phyloP scores from a whole-genome alignment of 2,113 vertebrate species.

The Sinocyclocheilus anshuiensis region DNA sequence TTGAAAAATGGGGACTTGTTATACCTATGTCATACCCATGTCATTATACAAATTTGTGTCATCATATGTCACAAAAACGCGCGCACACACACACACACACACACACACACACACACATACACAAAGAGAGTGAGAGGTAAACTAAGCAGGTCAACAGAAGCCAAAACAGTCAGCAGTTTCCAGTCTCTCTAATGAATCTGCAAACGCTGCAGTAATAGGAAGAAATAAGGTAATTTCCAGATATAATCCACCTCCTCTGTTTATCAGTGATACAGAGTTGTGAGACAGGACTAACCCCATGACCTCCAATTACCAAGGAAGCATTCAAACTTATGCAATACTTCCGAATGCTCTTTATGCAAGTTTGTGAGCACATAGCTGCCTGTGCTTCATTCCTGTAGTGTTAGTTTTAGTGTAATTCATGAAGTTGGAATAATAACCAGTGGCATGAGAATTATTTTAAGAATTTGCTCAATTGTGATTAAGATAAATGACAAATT shows the following conservation, averaged over 20 bases:
- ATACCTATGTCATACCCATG: too few relatives aligned
- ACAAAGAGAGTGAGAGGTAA: not conserved
- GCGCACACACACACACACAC: conserved; percentile 18
- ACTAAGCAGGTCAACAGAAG: conserved; percentile 52
- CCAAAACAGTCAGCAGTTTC: conserved; percentile 52
- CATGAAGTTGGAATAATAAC: not conserved
- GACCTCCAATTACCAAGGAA: not conserved
- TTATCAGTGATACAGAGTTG: conserved; percentile 46
- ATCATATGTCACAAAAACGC: too few relatives aligned
- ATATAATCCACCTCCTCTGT: conserved; percentile 17
- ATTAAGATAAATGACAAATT: not conserved
- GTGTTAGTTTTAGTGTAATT: not conserved
- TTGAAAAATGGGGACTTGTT: too few relatives aligned
- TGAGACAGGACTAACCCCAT: conserved; percentile 23
- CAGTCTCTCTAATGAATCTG: conserved; percentile 50
- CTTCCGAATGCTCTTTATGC: not conserved
- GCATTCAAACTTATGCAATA: conserved; percentile 6
- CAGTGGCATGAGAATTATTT: not conserved
- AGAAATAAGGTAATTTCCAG: conserved; percentile 41
- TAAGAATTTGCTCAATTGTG: not conserved
- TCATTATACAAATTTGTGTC: too few relatives aligned
- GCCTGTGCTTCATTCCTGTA: not conserved
- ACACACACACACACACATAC: conserved; percentile 29
- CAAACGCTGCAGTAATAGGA: not conserved
- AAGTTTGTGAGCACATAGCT: conserved; percentile 7